A percentile compares a stretch with the other conserved stretches of the same genome.
Evolutionary conservation across 2,797 vertebrate genomes (phyloP).

Genomic region (Gallinago solitaria): DNA sequence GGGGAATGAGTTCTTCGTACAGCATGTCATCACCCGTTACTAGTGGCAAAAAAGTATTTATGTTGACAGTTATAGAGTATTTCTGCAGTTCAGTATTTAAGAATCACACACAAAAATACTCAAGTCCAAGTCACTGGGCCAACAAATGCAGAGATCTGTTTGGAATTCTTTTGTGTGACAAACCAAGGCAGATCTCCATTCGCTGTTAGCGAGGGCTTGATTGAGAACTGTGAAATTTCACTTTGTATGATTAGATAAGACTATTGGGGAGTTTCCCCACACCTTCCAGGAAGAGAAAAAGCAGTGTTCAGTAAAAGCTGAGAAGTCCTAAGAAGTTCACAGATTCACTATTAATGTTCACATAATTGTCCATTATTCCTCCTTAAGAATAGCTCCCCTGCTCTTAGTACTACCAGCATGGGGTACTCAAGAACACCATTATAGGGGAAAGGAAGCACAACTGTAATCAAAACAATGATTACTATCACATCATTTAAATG

Average conservation of each 20-base stretch:
- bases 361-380: slow-evolving; percentile 72
- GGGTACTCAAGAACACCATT: slow-evolving; percentile 71
- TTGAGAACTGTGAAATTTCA: not conserved
- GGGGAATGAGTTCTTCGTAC: not conserved
- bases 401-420: slow-evolving; percentile 59
- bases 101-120: not conserved
- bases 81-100: slow-evolving; percentile 8
- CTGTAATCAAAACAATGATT: slow-evolving; percentile 72
- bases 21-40: slow-evolving; percentile 3
- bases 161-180: not conserved
- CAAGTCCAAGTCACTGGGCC: not conserved
- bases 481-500: slow-evolving; percentile 69
- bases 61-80: not conserved
- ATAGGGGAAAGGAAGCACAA: slow-evolving; percentile 55
- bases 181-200: not conserved
- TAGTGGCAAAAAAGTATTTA: not conserved
- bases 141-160: not conserved
- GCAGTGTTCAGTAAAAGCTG: not conserved
- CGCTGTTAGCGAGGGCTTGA: not conserved
- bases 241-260: not conserved
- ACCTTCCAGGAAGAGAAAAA: not conserved
- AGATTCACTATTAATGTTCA: slow-evolving; percentile 20
- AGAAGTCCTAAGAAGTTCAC: slow-evolving; percentile 32
- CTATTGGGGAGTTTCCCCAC: not conserved
- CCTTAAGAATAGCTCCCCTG: slow-evolving; percentile 60